Conservation (phyloP, 53 echinoderm and acorn worm species). For the Henricia sp. region DNA sequence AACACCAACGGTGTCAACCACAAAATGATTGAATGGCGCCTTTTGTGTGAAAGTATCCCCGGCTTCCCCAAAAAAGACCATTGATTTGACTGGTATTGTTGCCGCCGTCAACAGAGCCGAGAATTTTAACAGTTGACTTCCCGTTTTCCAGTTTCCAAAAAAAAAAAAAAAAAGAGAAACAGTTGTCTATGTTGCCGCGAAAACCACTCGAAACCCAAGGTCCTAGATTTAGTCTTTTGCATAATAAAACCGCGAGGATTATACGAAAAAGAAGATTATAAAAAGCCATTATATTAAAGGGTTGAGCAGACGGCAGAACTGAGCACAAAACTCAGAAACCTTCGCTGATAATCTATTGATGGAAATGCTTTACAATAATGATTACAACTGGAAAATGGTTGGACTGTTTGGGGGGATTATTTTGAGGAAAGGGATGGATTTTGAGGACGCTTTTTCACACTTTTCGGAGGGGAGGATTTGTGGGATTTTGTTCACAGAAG, state of each 20-base stretch:
- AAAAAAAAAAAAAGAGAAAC: conserved; percentile 38
- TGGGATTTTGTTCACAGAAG: neutral
- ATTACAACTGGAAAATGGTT: conserved; percentile 23
- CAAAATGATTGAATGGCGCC: neutral
- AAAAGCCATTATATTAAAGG: conserved; percentile 19
- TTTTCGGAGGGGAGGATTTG: neutral
- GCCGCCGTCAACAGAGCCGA: neutral
- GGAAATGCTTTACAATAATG: conserved; percentile 36
- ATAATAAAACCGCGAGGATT: conserved; percentile 10
- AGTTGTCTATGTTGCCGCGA: conserved; percentile 25
- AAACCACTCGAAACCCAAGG: neutral
- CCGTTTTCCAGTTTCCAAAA: neutral
- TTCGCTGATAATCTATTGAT: neutral
- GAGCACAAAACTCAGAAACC: neutral
- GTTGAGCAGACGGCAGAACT: neutral
- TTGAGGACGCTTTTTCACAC: conserved; percentile 12
- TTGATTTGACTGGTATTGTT: conserved; percentile 35
- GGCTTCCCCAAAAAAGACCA: neutral
- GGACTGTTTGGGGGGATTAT: conserved; percentile 30
- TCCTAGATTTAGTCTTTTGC: conserved; percentile 30
- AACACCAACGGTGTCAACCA: conserved; percentile 33
- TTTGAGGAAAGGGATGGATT: conserved; percentile 28
- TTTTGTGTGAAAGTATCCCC: conserved; percentile 8
- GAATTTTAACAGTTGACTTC: conserved; percentile 39
- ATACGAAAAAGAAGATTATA: conserved; percentile 32